These are phyloP conservation scores for Lateolabrax maculatus DNA, from an alignment of 2,797 vertebrate genomes.

Conservation along the genomic window DNA sequence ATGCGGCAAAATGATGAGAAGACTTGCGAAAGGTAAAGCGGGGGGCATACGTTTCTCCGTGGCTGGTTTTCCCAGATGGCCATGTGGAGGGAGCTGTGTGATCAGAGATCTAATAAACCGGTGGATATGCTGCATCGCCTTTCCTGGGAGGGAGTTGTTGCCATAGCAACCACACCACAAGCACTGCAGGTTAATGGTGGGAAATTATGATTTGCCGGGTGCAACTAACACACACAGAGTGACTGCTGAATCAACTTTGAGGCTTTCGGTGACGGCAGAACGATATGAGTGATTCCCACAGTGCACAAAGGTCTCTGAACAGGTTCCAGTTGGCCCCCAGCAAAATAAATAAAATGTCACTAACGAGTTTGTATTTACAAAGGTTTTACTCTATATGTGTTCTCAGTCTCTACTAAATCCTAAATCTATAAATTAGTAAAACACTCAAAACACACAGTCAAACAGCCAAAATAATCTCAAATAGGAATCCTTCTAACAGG, in stretches of 20 bases:
- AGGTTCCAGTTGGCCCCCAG: constrained; percentile 11
- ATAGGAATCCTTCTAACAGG: not conserved
- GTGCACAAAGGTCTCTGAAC: constrained; percentile 20
- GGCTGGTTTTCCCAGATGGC: constrained; percentile 75
- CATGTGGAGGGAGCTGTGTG: constrained; percentile 77
- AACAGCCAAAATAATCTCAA: not conserved
- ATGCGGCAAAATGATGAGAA: constrained; percentile 55
- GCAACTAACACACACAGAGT: constrained; percentile 51
- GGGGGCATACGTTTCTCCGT: constrained; percentile 58
- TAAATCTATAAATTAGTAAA: not conserved
- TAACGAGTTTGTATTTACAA: not conserved
- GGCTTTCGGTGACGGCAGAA: constrained; percentile 22
- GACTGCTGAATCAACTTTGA: constrained; percentile 57
- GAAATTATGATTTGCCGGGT: constrained; percentile 74
- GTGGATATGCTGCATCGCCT: constrained; percentile 78
- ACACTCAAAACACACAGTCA: not conserved
- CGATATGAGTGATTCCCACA: constrained; percentile 1
- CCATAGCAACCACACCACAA: constrained; percentile 76
- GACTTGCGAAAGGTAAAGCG: constrained; percentile 66
- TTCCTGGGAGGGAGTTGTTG: constrained; percentile 76
- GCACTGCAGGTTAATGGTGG: constrained; percentile 79
- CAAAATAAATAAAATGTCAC: constrained; percentile 19
- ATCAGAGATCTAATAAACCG: constrained; percentile 84
- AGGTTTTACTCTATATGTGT: constrained; percentile 5
- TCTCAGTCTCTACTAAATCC: not conserved